Evolutionary conservation across 2,113 vertebrate species (phyloP).

Genomic region (Nycticebus coucang): DNA sequence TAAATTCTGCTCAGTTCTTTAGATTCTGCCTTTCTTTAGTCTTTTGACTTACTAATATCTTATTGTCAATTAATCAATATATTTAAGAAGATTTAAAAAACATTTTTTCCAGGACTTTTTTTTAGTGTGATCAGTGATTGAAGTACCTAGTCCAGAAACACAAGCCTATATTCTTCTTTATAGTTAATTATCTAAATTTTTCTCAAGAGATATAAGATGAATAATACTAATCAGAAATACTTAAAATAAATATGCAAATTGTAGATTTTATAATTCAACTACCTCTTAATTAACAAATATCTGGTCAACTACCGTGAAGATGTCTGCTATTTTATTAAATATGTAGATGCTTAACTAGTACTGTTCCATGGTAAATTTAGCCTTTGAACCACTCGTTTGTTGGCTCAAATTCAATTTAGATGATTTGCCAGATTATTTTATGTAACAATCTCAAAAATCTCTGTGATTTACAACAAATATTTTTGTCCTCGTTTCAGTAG

Average conservation of each 20-base stretch:
- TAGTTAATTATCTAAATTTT: constrained; percentile 22
- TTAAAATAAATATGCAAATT: constrained; percentile 46
- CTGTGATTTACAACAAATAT: background rate
- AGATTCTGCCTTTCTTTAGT: background rate
- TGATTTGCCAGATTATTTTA: background rate
- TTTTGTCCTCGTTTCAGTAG: constrained; percentile 17
- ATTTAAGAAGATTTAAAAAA: background rate
- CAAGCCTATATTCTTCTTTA: background rate
- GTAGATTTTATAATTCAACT: constrained; percentile 21
- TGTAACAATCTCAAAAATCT: constrained; percentile 11
- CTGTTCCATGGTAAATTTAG: background rate
- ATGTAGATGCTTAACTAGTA: background rate
- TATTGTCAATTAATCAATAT: constrained; percentile 12
- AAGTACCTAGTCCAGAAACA: background rate
- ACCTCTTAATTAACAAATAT: constrained; percentile 35
- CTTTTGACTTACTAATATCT: background rate
- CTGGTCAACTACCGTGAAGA: background rate
- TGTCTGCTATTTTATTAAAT: constrained; percentile 11
- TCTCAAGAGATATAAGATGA: background rate
- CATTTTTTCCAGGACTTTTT: background rate
- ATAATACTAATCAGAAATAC: constrained; percentile 16
- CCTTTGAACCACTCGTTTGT: background rate
- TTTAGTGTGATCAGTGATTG: background rate
- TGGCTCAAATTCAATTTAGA: constrained; percentile 17
- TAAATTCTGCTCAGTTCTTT: background rate